These are phyloP conservation scores for Coronaproctus castanopsis DNA, from an alignment of 2,888 invertebrate genomes.

Conservation along the genomic window DNA sequence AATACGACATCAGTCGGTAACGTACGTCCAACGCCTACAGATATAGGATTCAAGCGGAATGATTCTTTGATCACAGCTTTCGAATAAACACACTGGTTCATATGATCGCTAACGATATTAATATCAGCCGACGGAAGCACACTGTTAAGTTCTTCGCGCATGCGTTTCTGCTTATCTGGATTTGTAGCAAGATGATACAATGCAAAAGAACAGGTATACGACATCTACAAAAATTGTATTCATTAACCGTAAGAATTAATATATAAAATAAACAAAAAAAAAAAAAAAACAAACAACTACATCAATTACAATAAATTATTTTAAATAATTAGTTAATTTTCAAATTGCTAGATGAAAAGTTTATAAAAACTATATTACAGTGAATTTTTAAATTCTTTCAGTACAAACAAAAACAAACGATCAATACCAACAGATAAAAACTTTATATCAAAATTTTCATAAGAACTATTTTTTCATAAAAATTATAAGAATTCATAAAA, in stretches of 20 bases:
- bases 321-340: too few relatives aligned
- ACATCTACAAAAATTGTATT: slow-evolving; percentile 36
- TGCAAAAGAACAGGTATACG: slow-evolving; percentile 53
- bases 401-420: too few relatives aligned
- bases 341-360: too few relatives aligned
- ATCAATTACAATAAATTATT: too few relatives aligned
- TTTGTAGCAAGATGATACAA: slow-evolving; percentile 60
- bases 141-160: slow-evolving; percentile 39
- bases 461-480: too few relatives aligned
- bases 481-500: too few relatives aligned
- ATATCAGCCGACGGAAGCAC: slow-evolving; percentile 35
- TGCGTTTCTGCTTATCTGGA: slow-evolving; percentile 40
- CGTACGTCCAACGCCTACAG: slow-evolving; percentile 60
- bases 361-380: too few relatives aligned
- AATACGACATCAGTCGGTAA: slow-evolving; percentile 46
- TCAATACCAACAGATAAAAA: too few relatives aligned
- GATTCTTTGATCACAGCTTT: slow-evolving; percentile 70
- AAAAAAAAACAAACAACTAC: too few relatives aligned
- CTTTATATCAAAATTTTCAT: too few relatives aligned
- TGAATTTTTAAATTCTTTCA: too few relatives aligned
- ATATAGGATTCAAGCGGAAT: slow-evolving; percentile 58
- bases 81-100: slow-evolving; percentile 44
- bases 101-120: slow-evolving; percentile 31
- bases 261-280: not conserved
- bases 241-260: slow-evolving; percentile 5